phyloP scores from a whole-genome alignment of 2,797 vertebrate species.

The Octomys mimax region DNA sequence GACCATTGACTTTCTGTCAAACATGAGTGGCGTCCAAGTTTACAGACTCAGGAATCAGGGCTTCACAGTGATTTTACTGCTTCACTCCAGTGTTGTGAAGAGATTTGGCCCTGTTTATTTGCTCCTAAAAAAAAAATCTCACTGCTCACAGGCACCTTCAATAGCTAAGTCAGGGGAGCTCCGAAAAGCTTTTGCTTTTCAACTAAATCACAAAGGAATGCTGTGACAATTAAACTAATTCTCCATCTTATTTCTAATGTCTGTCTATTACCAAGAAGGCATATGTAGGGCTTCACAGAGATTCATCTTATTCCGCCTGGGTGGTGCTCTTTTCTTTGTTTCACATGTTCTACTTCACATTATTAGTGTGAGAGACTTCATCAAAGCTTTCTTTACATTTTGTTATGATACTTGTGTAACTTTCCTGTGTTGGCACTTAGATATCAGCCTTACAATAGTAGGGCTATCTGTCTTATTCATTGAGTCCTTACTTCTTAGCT shows the following conservation, averaged over 20 bases:
- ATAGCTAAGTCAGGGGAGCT: background rate
- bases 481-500: background rate
- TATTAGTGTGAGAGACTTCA: background rate
- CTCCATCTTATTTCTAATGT: background rate
- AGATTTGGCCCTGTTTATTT: constrained; percentile 9
- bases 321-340: background rate
- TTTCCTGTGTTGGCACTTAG: background rate
- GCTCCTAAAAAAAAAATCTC: background rate
- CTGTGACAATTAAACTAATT: background rate
- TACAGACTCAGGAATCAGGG: background rate
- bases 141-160: background rate
- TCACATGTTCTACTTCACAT: background rate
- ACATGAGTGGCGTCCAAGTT: background rate
- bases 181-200: background rate
- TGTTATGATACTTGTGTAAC: background rate
- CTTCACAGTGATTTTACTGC: constrained; percentile 1
- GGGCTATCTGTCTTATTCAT: background rate
- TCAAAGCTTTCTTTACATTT: background rate
- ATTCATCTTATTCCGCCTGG: background rate
- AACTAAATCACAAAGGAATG: constrained; percentile 15
- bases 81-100: background rate
- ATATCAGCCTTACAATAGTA: background rate
- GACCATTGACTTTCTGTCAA: constrained; percentile 19
- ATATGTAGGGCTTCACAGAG: background rate
- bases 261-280: background rate